Base-by-base conservation (phyloP, 2,797 vertebrate species). In the Lepilemur septentrionalis region DNA sequence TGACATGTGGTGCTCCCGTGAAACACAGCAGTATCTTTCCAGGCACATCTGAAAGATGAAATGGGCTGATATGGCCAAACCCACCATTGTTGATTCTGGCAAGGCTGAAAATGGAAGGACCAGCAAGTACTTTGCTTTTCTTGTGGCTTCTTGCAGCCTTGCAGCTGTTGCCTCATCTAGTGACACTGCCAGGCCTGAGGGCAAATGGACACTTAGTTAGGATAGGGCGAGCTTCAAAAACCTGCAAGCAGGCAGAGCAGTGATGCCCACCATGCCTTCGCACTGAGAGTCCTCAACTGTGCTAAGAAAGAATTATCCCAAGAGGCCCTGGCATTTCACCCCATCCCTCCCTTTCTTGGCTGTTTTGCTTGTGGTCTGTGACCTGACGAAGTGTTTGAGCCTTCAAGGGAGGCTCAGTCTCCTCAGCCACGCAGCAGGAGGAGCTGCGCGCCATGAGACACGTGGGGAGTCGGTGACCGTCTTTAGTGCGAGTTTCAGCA, bases 121-220 rank as follows among this genome's bases (percentile, higher is more conserved):
- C 97, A 97, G 98, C 96, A 98, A 96, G 97, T 97, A 96, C 96
- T 97, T 97, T 96, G 97, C 97, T 97, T 97, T 98, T 98, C 96
- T 32, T 50, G 52, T 89, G 88, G 92, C 97, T 98, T 97, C 97
- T 97, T 91, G 91, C 89, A 93, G 96, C 32, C 67, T 91, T 93
- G 96, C 98, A 98, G 97, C 97, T 98, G 97, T 97, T 98, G 98
- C 93, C 96, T 97, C 97, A 96, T 95, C 96, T 88, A 93, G 95
- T 93, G 38, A 87, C 97, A 96, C 95, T 97, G 86, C 89, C 97
- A 97, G 83, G 93, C 93, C 91, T 94, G 48, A 88, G 97, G 97
- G 97, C 85, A 96, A 98, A 90, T 57, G 96, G 95, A 85, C 95
- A 93, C 70, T 96, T 97, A 97, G 98, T 97, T 96, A 97, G 95